Percentiles rank a stretch among this genome's conserved stretches.
Evolutionary conservation across 2,113 vertebrate species (phyloP).

Genomic region (Entosphenus tridentatus): DNA sequence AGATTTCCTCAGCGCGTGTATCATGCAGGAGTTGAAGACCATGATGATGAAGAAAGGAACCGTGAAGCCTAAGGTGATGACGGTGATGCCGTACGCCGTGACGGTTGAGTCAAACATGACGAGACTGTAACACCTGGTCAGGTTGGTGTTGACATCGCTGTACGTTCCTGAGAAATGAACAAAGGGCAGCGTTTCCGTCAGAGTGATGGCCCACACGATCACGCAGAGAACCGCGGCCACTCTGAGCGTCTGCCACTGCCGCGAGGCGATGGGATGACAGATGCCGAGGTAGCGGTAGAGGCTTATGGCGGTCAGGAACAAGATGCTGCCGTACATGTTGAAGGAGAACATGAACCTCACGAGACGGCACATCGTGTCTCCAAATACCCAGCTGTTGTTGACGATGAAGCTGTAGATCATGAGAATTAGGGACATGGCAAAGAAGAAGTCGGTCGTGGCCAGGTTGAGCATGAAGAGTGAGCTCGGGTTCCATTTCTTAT

Average conservation of each 20-base stretch:
- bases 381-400: constrained; percentile 15
- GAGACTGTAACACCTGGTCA: constrained; percentile 54
- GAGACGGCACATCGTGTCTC: constrained; percentile 19
- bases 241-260: too few relatives aligned
- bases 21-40: constrained; percentile 59
- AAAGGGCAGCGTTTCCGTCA: too few relatives aligned
- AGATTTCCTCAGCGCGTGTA: constrained; percentile 51
- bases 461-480: too few relatives aligned
- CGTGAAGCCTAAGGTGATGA: constrained; percentile 38
- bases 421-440: neutral
- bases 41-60: constrained; percentile 56
- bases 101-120: constrained; percentile 22
- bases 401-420: neutral
- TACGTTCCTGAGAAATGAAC: constrained; percentile 20
- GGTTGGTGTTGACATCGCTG: constrained; percentile 17
- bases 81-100: too few relatives aligned
- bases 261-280: constrained; percentile 10
- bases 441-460: neutral
- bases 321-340: constrained; percentile 26
- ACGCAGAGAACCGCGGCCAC: too few relatives aligned
- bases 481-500: too few relatives aligned
- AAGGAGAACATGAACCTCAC: constrained; percentile 20
- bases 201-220: too few relatives aligned
- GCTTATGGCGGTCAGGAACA: constrained; percentile 21
- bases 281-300: constrained; percentile 21